Percentiles rank a stretch among this genome's conserved stretches.
phyloP scores from a whole-genome alignment of 2,113 vertebrate genomes.

The Sinocyclocheilus anophthalmus region DNA sequence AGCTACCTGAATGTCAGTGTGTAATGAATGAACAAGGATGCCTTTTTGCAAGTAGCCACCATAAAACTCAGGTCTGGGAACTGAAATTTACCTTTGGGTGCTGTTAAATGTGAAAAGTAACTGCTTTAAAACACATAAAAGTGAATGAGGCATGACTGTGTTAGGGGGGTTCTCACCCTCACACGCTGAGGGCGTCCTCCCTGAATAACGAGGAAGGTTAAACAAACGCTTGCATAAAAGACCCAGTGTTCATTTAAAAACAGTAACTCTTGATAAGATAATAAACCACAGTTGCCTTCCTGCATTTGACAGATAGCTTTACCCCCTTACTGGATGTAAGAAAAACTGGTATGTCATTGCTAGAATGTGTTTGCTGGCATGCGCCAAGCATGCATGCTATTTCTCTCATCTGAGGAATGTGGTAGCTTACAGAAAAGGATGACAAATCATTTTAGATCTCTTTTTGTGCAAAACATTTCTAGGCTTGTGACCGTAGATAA shows the following conservation, averaged over 20 bases:
- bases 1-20: slow-evolving; percentile 14
- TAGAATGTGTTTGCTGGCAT: slow-evolving; percentile 28
- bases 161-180: slow-evolving; percentile 59
- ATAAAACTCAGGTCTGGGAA: slow-evolving; percentile 69
- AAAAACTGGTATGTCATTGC: neutral
- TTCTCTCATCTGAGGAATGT: neutral
- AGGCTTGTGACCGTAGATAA: neutral
- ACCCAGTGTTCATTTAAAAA: slow-evolving; percentile 38
- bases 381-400: slow-evolving; percentile 22
- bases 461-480: neutral
- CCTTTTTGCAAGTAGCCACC: slow-evolving; percentile 34
- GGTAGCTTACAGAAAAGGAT: neutral
- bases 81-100: slow-evolving; percentile 72
- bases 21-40: slow-evolving; percentile 52
- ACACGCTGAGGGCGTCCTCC: slow-evolving; percentile 70
- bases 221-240: slow-evolving; percentile 67
- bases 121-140: slow-evolving; percentile 69
- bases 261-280: neutral
- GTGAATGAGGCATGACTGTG: slow-evolving; percentile 6
- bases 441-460: slow-evolving; percentile 18
- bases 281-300: neutral
- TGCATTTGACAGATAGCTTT: neutral
- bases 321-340: neutral
- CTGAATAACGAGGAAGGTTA: slow-evolving; percentile 77
- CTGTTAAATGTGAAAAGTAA: slow-evolving; percentile 69